Evolutionary conservation across 2,888 invertebrate genomes (phyloP).

Genomic region (Fragum whitleyi): DNA sequence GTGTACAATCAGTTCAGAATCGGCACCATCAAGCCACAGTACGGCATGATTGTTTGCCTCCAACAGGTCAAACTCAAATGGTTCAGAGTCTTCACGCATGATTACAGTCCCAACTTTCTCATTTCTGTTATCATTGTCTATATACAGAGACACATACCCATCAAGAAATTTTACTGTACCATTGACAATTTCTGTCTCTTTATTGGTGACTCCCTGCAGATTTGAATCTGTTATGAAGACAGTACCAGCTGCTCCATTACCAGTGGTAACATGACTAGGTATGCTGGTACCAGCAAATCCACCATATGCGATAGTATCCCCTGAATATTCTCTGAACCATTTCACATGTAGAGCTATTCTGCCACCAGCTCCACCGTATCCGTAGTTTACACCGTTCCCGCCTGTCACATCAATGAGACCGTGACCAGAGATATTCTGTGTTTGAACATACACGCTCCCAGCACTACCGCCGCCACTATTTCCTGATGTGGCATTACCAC

Average conservation of each 20-base stretch:
- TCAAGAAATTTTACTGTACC: constrained; percentile 59
- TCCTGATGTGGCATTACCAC: constrained; percentile 61
- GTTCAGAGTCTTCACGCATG: constrained; percentile 61
- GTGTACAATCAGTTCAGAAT: constrained; percentile 70
- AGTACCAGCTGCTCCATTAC: constrained; percentile 74
- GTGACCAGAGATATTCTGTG: constrained; percentile 77
- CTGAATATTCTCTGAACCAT: constrained; percentile 72
- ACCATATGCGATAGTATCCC: constrained; percentile 70
- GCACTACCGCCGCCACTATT: constrained; percentile 77
- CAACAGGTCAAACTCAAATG: constrained; percentile 65
- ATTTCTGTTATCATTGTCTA: constrained; percentile 77
- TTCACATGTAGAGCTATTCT: constrained; percentile 72
- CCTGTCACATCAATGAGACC: constrained; percentile 71
- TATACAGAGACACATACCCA: constrained; percentile 66
- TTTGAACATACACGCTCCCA: constrained; percentile 71
- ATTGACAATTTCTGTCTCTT: constrained; percentile 56
- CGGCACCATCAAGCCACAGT: constrained; percentile 65
- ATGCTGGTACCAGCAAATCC: constrained; percentile 60
- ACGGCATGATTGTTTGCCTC: constrained; percentile 74
- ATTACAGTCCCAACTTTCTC: constrained; percentile 70
- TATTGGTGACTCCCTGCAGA: constrained; percentile 54
- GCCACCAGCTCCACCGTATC: constrained; percentile 76
- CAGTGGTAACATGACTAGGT: constrained; percentile 45
- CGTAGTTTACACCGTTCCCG: constrained; percentile 64
- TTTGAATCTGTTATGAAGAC: constrained; percentile 71